Evolutionary conservation across 2,113 vertebrate genomes (phyloP), one percentile per base, ranked within the genome.

Genomic region (Aramus guarauna): DNA sequence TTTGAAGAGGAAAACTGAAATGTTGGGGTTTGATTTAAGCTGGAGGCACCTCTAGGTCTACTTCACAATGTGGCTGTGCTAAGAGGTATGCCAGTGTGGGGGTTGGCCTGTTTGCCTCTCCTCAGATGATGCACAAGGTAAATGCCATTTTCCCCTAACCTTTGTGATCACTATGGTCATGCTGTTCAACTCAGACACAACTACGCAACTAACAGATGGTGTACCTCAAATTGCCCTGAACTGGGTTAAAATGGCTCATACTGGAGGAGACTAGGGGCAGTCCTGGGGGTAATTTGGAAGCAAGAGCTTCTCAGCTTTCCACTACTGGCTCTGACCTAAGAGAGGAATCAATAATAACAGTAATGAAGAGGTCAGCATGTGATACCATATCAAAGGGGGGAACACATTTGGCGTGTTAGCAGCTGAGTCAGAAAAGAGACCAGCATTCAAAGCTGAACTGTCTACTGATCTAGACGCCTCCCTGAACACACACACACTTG

Each of bases 221-320:
- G 11, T 45, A 74, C 69, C 45, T 6, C 73, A 52, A 79, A 83
- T n/a, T 80, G 2, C 19, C 24, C 7, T 39, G 29, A 45, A 18
- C 5, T 22, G 6, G 6, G 10, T 71, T 26, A 34, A 63, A 94
- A 81, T 41, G 5, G 2, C 37, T 85, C 14, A 24, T 4, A 9
- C 18, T 1, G 1, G 12, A 56, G 8, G 21, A 9, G 5, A 34
- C 4, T 15, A 24, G 10, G 14, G 5, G 4, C 15, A 29, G 7
- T 32, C 15, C 29, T 56, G 9, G 2, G 3, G 9, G 1, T 9
- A 10, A 56, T 88, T 17, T 39, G 58, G 11, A 80, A 47, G 3
- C 18, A 59, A 52, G 11, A 64, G 1, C 2, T 62, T 80, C 16
- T 52, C 34, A 67, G 34, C 1, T 81, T 37, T 43, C 30, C 24